Percentiles rank a stretch among this genome's conserved stretches.
Conservation (phyloP, 2,113 vertebrate species). For the Arvicanthis niloticus region DNA sequence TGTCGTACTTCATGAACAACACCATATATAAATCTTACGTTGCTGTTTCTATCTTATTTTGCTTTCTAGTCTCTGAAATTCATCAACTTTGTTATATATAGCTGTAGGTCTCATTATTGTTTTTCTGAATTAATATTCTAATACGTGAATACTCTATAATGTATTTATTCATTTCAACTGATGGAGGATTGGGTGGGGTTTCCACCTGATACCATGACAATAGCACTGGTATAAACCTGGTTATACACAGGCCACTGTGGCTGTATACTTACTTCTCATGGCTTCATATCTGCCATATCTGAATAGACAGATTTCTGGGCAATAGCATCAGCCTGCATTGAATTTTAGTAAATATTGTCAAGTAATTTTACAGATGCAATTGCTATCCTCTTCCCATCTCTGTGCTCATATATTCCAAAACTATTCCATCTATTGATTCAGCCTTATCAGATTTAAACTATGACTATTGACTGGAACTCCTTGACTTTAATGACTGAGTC, state of each 20-base stretch:
- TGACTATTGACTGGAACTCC: background rate
- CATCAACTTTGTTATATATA: background rate
- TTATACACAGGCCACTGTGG: background rate
- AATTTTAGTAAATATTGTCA: background rate
- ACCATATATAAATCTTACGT: background rate
- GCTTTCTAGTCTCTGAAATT: background rate
- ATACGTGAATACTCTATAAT: background rate
- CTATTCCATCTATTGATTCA: background rate
- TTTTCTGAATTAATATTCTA: background rate
- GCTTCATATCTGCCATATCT: background rate
- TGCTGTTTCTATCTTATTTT: background rate
- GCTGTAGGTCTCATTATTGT: background rate
- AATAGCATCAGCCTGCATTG: background rate
- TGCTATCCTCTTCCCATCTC: background rate
- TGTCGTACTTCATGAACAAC: conserved; percentile 7
- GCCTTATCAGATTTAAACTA: conserved; percentile 30
- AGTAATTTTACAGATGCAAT: background rate
- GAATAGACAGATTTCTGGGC: background rate
- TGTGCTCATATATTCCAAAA: background rate
- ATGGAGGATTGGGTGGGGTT: background rate
- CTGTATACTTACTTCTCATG: background rate
- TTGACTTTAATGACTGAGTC: background rate
- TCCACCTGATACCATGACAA: background rate
- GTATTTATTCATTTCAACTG: background rate
- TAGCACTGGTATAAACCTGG: background rate